A percentile compares a stretch with the other conserved stretches of the same genome.
phyloP scores from a whole-genome alignment of 2,797 vertebrate species.

The Leptoclinus maculatus region DNA sequence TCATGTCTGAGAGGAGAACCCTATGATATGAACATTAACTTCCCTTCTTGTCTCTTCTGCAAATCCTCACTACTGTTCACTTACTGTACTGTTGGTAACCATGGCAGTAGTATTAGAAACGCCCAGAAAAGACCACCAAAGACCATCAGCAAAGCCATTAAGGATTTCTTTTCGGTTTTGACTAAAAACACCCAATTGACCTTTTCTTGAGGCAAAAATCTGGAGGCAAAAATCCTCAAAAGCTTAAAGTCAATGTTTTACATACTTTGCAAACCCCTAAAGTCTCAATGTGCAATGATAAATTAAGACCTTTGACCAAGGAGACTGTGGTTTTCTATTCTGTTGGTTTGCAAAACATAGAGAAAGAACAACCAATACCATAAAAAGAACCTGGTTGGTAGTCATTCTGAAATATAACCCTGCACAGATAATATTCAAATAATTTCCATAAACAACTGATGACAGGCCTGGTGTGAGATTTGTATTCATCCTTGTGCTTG shows the following conservation, averaged over 20 bases:
- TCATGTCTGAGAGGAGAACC: neutral
- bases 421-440: neutral
- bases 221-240: neutral
- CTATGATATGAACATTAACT: neutral
- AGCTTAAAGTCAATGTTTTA: constrained; percentile 12
- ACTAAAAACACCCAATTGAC: constrained; percentile 1
- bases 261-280: neutral
- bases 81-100: neutral
- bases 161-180: constrained; percentile 21
- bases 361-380: neutral
- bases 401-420: neutral
- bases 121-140: neutral
- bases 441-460: neutral
- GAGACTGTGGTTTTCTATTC: neutral
- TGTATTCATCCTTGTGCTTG: neutral
- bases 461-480: constrained; percentile 3
- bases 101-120: neutral
- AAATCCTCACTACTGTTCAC: constrained; percentile 24
- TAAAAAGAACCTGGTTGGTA: neutral
- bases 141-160: neutral
- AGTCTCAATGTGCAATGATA: neutral
- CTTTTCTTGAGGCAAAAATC: too few species aligned
- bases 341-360: neutral
- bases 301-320: neutral
- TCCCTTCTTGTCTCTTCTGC: constrained; percentile 17